phyloP scores from a whole-genome alignment of 2,113 vertebrate species.

The Podarcis muralis region DNA sequence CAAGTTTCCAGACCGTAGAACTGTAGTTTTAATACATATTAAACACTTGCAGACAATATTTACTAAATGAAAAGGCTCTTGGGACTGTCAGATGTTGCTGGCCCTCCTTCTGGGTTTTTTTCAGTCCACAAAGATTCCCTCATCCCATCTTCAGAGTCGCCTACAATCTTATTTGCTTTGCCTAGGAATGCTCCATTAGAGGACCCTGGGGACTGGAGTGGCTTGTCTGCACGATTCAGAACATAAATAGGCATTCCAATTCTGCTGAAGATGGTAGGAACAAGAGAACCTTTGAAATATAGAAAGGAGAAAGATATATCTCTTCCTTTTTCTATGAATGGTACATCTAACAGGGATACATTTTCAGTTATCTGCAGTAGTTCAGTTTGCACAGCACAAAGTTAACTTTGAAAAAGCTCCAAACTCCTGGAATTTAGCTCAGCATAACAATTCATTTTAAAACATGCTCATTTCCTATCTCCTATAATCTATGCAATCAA shows the following conservation, averaged over 20 bases:
- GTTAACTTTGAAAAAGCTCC: conserved; percentile 24
- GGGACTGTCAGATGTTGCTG: not conserved
- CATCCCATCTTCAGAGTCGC: not conserved
- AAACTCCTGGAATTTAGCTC: conserved; percentile 17
- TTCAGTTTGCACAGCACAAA: conserved; percentile 27
- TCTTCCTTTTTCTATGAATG: not conserved
- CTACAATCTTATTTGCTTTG: not conserved
- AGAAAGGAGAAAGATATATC: fast-evolving
- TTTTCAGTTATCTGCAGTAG: not conserved
- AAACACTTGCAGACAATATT: not conserved
- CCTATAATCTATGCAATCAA: conserved; percentile 35
- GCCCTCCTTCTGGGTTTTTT: not conserved
- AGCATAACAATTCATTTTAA: conserved; percentile 43
- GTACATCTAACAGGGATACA: not conserved
- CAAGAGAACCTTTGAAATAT: conserved; percentile 14
- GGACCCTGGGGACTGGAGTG: not conserved
- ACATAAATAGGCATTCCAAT: not conserved
- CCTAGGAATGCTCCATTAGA: not conserved
- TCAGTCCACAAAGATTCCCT: not conserved
- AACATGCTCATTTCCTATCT: conserved; percentile 48
- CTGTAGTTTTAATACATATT: not conserved
- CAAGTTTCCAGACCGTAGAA: not conserved
- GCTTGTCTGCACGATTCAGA: not conserved
- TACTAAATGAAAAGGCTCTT: not conserved
- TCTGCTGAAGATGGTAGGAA: not conserved